Base-by-base conservation (phyloP, 1,140 invertebrate species). In the Aphelenchoides fujianensis region DNA sequence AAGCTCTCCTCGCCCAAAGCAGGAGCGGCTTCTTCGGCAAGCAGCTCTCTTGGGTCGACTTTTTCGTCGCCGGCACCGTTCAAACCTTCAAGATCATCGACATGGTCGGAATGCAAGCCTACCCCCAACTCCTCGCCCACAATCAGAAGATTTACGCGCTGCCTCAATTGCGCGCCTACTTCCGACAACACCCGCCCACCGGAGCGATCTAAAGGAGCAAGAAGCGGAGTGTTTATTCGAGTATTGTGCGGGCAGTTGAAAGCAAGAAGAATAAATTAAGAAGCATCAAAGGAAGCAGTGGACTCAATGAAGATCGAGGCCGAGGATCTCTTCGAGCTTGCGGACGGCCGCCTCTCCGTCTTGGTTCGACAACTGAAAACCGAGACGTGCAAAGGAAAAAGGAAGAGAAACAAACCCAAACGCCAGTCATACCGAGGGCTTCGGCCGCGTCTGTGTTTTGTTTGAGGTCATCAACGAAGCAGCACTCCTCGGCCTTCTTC, bases 391-490 rank as follows among this genome's bases (percentile, higher is more conserved):
- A 48, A 12, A 12, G 23, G 23, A 48, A 48, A 23, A 12, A 23
- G 41, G 41, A 12, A n/a, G n/a, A 61, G 36, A 61, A 62, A 36
- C 16, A 23, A n/a, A 75, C 70, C 72, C 57, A 36, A n/a, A 71
- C 54, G n/a, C 36, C 37, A 19, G 16, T 76, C 0, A 72, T 54
- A 7, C 71, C 71, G 7, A 72, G 34, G 23, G 7, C 31, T 9
- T 66, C 72, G 16, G 71, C 71, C 9, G 48, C 73, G 23, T 76
- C 72, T 30, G 34, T 35, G 52, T 72, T 72, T 23, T 72, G 68
- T 19, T 19, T 7, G 1, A 72, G 31, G 28, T 72, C 71, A 57
- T 72, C 71, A 16, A 72, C 34, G 72, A 72, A 72, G 19, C 74
- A 35, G 19, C 71, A 72, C 35, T 72, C 71, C 5, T 72, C 23